Conservation (phyloP, 2,888 invertebrate genomes). For the Parnassius apollo region DNA sequence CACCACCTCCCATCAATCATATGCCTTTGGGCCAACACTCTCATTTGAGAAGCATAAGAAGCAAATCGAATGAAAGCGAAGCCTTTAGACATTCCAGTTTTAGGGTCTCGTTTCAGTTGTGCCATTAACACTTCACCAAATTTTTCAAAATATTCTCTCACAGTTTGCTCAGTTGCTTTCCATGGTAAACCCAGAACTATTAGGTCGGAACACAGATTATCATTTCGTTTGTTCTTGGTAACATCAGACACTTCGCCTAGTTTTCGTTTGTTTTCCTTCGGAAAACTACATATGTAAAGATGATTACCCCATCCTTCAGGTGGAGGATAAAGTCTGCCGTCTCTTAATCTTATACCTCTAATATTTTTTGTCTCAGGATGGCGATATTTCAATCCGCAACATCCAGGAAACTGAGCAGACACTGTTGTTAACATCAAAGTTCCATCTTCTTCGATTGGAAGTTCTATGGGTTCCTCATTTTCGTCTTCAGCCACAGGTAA, state of each 20-base stretch:
- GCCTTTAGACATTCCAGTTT: conserved; percentile 97
- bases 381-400: conserved; percentile 97
- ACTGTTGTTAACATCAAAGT: conserved; percentile 95
- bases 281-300: conserved; percentile 90
- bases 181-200: conserved; percentile 99
- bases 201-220: conserved; percentile 96
- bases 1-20: conserved; percentile 99
- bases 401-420: conserved; percentile 97
- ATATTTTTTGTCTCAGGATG: conserved; percentile 95
- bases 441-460: conserved; percentile 97
- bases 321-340: conserved; percentile 95
- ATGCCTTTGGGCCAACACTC: conserved; percentile 95
- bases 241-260: conserved; percentile 93
- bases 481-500: conserved; percentile 98
- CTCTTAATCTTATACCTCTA: conserved; percentile 94
- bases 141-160: conserved; percentile 97
- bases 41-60: conserved; percentile 96
- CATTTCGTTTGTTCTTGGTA: conserved; percentile 96
- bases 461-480: conserved; percentile 97
- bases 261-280: conserved; percentile 96
- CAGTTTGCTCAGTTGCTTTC: conserved; percentile 98
- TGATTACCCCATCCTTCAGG: conserved; percentile 91
- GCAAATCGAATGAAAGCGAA: conserved; percentile 99
- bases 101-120: conserved; percentile 95
- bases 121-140: conserved; percentile 99